Evolutionary conservation across 2,113 vertebrate species (phyloP).

Genomic region (Vireo altiloquus): DNA sequence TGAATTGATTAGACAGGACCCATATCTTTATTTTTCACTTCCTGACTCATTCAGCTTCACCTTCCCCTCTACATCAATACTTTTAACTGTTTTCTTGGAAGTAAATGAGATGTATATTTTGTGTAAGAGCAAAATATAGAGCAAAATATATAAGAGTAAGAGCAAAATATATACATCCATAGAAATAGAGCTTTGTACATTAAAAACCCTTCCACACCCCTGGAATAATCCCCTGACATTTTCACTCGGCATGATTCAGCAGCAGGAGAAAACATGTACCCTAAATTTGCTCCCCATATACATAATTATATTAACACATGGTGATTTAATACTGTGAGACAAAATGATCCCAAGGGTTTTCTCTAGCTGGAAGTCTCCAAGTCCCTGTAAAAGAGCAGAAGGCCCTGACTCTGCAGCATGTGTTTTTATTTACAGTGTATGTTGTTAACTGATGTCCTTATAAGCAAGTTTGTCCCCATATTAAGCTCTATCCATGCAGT

Average conservation of each 20-base stretch:
- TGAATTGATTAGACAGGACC: background rate
- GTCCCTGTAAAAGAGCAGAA: background rate
- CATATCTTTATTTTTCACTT: background rate
- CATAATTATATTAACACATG: background rate
- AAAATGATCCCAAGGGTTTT: conserved; percentile 3
- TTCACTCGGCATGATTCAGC: background rate
- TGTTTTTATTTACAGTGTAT: background rate
- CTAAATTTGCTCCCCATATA: background rate
- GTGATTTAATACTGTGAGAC: background rate
- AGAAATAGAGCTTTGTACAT: background rate
- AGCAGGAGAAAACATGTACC: background rate
- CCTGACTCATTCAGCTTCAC: background rate
- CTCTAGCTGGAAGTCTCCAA: background rate
- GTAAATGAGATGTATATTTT: background rate
- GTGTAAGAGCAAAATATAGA: background rate
- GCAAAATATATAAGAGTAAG: background rate
- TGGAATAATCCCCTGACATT: background rate
- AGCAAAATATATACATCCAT: background rate
- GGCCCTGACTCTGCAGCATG: background rate
- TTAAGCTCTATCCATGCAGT: background rate
- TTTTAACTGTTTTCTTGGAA: background rate
- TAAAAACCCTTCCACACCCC: background rate
- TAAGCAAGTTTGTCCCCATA: background rate
- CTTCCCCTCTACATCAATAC: background rate
- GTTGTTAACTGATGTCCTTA: background rate